A percentile compares a stretch with the other conserved stretches of the same genome.
Evolutionary conservation across 2,888 invertebrate genomes (phyloP).

Genomic region (Holacanthella duospinosa): DNA sequence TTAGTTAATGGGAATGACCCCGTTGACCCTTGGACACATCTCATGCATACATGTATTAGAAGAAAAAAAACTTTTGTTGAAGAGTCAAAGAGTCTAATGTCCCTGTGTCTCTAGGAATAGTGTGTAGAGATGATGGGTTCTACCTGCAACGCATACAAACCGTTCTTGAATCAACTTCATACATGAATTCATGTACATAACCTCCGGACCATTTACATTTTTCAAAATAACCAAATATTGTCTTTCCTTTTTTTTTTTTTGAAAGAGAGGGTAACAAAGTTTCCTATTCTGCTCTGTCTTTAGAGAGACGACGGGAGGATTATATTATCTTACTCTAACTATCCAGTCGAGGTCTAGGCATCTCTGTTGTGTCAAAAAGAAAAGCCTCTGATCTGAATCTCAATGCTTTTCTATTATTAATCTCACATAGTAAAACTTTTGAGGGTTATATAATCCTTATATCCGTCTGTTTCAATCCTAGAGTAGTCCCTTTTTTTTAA

Average conservation of each 20-base stretch:
- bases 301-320: neutral
- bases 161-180: neutral
- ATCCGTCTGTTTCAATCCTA: no score
- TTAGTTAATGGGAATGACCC: neutral
- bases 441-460: no score
- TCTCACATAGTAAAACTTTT: no score
- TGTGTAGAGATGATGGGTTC: neutral
- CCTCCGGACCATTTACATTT: neutral
- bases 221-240: conserved; percentile 5
- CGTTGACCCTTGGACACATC: neutral
- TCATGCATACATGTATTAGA: no score
- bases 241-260: neutral
- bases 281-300: neutral
- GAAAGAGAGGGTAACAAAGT: neutral
- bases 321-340: neutral
- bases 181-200: conserved; percentile 6
- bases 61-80: no score
- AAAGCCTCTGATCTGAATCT: neutral
- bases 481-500: no score
- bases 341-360: neutral
- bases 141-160: neutral
- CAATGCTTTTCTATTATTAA: neutral
- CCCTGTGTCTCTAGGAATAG: conserved; percentile 1
- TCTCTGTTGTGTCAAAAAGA: neutral
- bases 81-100: neutral